Conservation (phyloP, 2,113 vertebrate species). For the Pelusios castaneus region DNA sequence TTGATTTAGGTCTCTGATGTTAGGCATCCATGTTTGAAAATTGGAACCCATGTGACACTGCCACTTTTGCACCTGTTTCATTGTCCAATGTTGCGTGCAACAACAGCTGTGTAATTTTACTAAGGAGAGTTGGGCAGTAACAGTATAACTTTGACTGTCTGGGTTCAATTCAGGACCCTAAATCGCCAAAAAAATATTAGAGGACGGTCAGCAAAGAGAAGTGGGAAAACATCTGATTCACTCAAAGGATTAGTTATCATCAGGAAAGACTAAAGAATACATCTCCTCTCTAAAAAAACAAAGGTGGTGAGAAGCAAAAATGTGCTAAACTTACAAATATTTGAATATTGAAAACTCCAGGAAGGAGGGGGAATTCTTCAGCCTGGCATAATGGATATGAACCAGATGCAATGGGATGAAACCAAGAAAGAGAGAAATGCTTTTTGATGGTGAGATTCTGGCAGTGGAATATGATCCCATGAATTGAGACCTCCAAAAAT, state of each 20-base stretch:
- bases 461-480: not conserved
- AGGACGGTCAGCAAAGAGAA: not conserved
- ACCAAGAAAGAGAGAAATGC: not conserved
- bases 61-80: not conserved
- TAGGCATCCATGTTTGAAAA: not conserved
- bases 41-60: not conserved
- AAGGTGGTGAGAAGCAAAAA: not conserved
- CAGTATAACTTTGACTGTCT: not conserved
- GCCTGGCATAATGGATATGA: not conserved
- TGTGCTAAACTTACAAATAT: not conserved
- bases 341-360: not conserved
- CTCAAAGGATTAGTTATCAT: not conserved
- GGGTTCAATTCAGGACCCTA: not conserved
- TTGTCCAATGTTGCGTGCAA: not conserved
- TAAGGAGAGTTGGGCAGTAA: not conserved
- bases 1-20: not conserved
- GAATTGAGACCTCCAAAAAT: not conserved
- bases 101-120: not conserved
- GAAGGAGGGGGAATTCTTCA: not conserved
- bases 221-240: not conserved
- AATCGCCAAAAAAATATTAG: not conserved
- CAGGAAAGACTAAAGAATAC: not conserved
- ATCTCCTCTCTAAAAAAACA: not conserved
- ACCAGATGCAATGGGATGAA: not conserved
- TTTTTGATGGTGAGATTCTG: not conserved